A percentile compares a stretch with the other conserved stretches of the same genome.
Conservation (phyloP, 2,113 vertebrate species). For the Anser brachyrhynchus region DNA sequence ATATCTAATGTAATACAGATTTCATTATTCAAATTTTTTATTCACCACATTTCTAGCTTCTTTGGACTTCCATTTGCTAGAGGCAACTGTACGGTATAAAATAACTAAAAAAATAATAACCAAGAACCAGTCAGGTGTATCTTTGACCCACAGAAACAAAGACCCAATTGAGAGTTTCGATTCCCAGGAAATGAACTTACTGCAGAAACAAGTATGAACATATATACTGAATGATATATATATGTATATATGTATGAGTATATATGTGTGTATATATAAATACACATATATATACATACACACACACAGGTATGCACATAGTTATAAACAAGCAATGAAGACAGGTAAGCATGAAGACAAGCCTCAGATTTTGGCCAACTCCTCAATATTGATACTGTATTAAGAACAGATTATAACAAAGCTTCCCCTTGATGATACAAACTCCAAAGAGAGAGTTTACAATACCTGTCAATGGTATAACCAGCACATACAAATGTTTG, state of each 20-base stretch:
- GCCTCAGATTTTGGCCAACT: background rate
- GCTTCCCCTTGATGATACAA: background rate
- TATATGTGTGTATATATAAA: no score
- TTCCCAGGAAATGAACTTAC: background rate
- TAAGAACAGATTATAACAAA: background rate
- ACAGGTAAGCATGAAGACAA: slow-evolving; percentile 58
- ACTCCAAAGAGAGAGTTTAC: background rate
- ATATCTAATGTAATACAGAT: background rate
- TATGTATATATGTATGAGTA: background rate
- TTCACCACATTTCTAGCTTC: background rate
- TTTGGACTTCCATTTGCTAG: background rate
- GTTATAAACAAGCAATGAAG: slow-evolving; percentile 56
- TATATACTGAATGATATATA: background rate
- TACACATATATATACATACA: background rate
- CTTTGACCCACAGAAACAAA: background rate
- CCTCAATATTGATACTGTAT: background rate
- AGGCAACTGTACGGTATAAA: background rate
- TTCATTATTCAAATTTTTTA: background rate
- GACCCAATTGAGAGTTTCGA: background rate
- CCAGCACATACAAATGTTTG: background rate
- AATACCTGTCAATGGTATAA: background rate
- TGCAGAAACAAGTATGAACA: background rate
- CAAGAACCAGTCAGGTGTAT: background rate
- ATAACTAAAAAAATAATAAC: background rate
- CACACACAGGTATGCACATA: background rate